Percentiles rank a stretch among this genome's conserved stretches.
Conservation (phyloP, 30 jellyfish, hydroid and myxozoan genomes). For the Morbakka virulenta region DNA sequence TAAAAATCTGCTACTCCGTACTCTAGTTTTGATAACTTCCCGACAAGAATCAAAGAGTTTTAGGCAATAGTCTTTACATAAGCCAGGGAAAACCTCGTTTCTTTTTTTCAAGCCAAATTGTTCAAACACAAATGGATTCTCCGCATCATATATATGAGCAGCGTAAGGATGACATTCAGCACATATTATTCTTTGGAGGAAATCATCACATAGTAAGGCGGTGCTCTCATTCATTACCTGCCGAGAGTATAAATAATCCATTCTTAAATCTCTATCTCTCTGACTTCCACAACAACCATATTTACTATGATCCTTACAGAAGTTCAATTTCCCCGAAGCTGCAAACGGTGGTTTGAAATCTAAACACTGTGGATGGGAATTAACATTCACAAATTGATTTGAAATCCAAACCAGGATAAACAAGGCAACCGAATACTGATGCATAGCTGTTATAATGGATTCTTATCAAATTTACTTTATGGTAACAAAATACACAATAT, state of each 20-base stretch:
- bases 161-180: slow-evolving; percentile 94
- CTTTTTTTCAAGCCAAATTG: slow-evolving; percentile 36
- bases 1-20: slow-evolving; percentile 28
- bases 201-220: slow-evolving; percentile 5
- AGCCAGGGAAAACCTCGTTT: slow-evolving; percentile 77
- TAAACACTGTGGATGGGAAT: slow-evolving; percentile 87
- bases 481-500: too few relatives aligned
- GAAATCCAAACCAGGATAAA: too few relatives aligned
- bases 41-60: slow-evolving; percentile 50
- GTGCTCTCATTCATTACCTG: background rate
- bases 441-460: too few relatives aligned
- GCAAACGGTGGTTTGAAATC: slow-evolving; percentile 84
- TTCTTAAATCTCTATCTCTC: slow-evolving; percentile 22
- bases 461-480: too few relatives aligned
- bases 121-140: slow-evolving; percentile 36
- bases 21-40: slow-evolving; percentile 21
- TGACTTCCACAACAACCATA: slow-evolving; percentile 80
- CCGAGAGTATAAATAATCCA: slow-evolving; percentile 12
- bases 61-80: slow-evolving; percentile 59
- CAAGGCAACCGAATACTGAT: too few relatives aligned
- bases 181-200: slow-evolving; percentile 54
- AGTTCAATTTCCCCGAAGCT: slow-evolving; percentile 35
- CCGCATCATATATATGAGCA: slow-evolving; percentile 91
- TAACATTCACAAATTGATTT: too few relatives aligned
- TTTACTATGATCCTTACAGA: slow-evolving; percentile 56